Evolutionary conservation across 2,888 invertebrate species (phyloP), one percentile per base, ranked within the genome.

Genomic region (Oeneis ivallda): DNA sequence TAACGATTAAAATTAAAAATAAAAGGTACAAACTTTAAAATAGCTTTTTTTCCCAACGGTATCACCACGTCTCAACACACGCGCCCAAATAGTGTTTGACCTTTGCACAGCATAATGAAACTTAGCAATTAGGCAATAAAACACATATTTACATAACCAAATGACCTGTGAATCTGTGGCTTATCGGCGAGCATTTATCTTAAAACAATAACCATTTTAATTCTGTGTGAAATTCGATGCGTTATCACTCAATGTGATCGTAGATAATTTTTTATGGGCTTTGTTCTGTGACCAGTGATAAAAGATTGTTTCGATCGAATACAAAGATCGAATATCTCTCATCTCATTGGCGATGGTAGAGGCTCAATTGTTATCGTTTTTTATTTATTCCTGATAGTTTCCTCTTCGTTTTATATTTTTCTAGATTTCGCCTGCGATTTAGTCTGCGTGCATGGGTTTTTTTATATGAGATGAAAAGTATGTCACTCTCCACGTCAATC

Each of bases 181-280:
- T 74, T 77, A 78, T 79, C 77, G 59, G 45, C 4, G 52, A 59
- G 68, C 75, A 76, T 78, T 76, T 73, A 79, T 79, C 78, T 76
- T 73, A 70, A 76, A 77, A 79, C 78, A 78, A 79, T 78, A 78
- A 80, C 76, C 74, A 73, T 74, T 79, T 77, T 72, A 70, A 75
- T 74, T 75, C 75, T 76, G 77, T 78, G 77, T 78, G 76, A 78
- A 80, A 77, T 77, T 70, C 64, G 70, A 78, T 67, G 71, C 60
- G 61, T 69, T 71, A 77, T 76, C 75, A 72, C 76, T 74, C 74
- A 70, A 52, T 9, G 45, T 69, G 75, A 78, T 78, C 67, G 59
- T 32, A 72, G 73, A 77, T 76, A 72, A 71, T 53, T 70, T 74
- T 78, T 76, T 75, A 74, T 73, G 59, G 74, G 68, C 69, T 76